Evolutionary conservation across 2,113 vertebrate genomes (phyloP), one percentile per base, ranked within the genome.

Genomic region (Anhinga rufa): DNA sequence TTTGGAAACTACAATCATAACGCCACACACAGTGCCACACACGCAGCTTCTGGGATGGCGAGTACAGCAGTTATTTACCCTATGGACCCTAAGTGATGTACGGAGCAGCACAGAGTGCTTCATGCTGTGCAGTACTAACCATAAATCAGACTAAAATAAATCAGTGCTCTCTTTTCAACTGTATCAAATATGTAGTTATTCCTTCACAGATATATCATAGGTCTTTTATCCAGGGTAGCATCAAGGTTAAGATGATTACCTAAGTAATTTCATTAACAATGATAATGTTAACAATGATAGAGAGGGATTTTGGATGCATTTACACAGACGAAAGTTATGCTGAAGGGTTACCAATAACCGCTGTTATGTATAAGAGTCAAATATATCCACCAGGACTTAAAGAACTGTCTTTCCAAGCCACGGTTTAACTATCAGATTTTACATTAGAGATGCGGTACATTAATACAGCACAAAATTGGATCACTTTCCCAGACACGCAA

Each of bases 241-340:
- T 92, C 94, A 95, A 93, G 92, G 91, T 98, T 97, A 97, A 97
- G 93, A 96, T 93, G 82, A 96, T 97, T 96, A 92, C 84, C 85
- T 92, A 91, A 94, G 80, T 94, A 97, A 96, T 96, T 96, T 94
- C 87, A 95, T 93, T 88, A 91, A 91, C 74, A 83, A 93, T 96
- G 95, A 97, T 94, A 95, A 92, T 92, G 90, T 91, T 95, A 96
- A 93, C 2, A 3, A 82, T 70, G 85, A 64, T 66, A 82, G 70
- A 92, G 80, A 91, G 77, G 19, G 61, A 93, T 55, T 89, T 82
- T 49, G 42, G 81, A 93, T 88, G 46, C 85, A 88, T 96, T 89
- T 94, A 55, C 82, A 80, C 31, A 82, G 78, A 84, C 89, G n/a
- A 4, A 21, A 40, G 26, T 22, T 61, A 95, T 90, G 79, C 42